Percentiles rank a stretch among this genome's conserved stretches.
Conservation (phyloP, 1,140 invertebrate genomes). For the Glossosoma conforme region DNA sequence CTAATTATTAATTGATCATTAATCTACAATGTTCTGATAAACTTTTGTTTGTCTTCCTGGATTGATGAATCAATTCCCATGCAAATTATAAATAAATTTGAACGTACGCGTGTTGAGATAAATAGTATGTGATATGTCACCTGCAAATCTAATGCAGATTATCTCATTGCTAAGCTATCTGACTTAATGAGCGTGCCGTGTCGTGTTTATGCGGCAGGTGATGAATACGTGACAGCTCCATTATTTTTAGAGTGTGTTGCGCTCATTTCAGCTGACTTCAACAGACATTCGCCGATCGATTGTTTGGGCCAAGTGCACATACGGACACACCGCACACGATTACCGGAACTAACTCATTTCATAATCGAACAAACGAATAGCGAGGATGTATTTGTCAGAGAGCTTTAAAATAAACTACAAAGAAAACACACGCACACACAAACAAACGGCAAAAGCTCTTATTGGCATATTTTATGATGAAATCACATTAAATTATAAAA, state of each 20-base stretch:
- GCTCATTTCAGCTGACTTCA: constrained; percentile 6
- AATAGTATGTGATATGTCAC: too few species aligned
- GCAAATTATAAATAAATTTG: too few species aligned
- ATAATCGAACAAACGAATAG: not conserved
- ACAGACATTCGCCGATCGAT: not conserved
- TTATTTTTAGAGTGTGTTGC: constrained; percentile 20
- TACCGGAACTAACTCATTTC: not conserved
- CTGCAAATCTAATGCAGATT: too few species aligned
- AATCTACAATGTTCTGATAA: too few species aligned
- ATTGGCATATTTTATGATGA: too few species aligned
- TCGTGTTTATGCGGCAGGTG: constrained; percentile 15
- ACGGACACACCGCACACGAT: not conserved
- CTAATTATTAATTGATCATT: too few species aligned
- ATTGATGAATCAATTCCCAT: too few species aligned
- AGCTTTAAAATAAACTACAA: not conserved
- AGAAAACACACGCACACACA: not conserved
- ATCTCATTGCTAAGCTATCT: too few species aligned
- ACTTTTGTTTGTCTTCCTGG: too few species aligned
- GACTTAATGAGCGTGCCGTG: not conserved
- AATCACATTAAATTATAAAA: not conserved
- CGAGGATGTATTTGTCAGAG: not conserved
- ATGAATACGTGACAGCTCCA: constrained; percentile 17
- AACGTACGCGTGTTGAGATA: too few species aligned
- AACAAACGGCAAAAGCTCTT: not conserved
- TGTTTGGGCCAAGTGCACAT: not conserved